phyloP scores from a whole-genome alignment of 2,888 invertebrate species.

The Cremastinae sp. region DNA sequence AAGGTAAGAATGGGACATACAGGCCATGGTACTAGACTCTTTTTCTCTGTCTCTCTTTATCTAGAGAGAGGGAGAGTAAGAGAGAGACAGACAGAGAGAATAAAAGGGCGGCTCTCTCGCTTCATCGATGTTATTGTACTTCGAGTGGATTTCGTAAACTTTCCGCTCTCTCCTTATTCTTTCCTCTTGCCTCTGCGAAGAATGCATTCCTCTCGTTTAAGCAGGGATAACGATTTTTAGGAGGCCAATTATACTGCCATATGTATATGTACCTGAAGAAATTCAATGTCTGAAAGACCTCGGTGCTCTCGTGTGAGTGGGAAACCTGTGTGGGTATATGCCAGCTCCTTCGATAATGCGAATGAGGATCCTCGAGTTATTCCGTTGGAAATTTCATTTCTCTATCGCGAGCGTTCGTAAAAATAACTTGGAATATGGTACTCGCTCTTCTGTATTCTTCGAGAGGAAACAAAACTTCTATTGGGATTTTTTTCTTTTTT shows the following conservation, averaged over 20 bases:
- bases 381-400: slow-evolving; percentile 38
- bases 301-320: slow-evolving; percentile 4
- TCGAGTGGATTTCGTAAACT: slow-evolving; percentile 64
- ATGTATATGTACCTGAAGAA: slow-evolving; percentile 37
- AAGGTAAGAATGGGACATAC: neutral
- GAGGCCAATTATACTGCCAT: slow-evolving; percentile 68
- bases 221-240: slow-evolving; percentile 50
- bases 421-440: slow-evolving; percentile 31
- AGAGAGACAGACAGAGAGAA: no score
- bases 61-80: no score
- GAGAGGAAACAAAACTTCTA: slow-evolving; percentile 1
- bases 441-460: neutral
- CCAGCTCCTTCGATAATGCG: slow-evolving; percentile 37
- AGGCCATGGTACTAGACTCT: no score
- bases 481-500: neutral
- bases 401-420: slow-evolving; percentile 15
- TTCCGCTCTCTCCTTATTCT: slow-evolving; percentile 14
- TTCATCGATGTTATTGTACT: slow-evolving; percentile 71
- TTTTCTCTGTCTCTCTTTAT: slow-evolving; percentile 55
- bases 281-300: slow-evolving; percentile 58
- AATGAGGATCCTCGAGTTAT: slow-evolving; percentile 48
- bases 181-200: slow-evolving; percentile 30
- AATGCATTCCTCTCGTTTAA: slow-evolving; percentile 51
- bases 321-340: no score
- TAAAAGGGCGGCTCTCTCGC: slow-evolving; percentile 60